Percentiles rank a stretch among this genome's conserved stretches.
phyloP scores from a whole-genome alignment of 2,888 invertebrate species.

The Cheilosia vulpina region DNA sequence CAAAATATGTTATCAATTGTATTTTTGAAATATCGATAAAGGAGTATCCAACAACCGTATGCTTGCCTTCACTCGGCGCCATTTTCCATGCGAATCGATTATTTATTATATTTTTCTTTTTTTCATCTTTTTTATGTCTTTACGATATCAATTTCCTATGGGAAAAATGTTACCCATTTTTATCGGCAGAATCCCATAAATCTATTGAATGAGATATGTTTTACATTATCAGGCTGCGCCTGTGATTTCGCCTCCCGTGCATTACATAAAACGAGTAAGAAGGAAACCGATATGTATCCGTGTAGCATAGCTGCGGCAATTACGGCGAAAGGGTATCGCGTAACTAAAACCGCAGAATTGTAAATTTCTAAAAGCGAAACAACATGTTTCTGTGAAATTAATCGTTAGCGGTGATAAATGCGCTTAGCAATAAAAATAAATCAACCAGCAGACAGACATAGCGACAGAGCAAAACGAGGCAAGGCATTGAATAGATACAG shows the following conservation, averaged over 20 bases:
- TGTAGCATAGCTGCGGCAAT: conserved; percentile 45
- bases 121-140: conserved; percentile 28
- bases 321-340: conserved; percentile 54
- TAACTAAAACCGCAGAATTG: conserved; percentile 62
- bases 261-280: conserved; percentile 14
- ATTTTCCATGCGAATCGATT: conserved; percentile 40
- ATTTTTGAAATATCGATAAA: background rate
- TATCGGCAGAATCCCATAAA: conserved; percentile 61
- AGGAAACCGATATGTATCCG: conserved; percentile 12
- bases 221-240: conserved; percentile 34
- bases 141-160: conserved; percentile 62
- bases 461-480: background rate
- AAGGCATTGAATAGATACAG: too few species aligned
- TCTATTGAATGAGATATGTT: conserved; percentile 69
- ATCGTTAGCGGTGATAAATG: conserved; percentile 68
- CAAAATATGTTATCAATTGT: background rate
- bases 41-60: background rate
- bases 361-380: conserved; percentile 52
- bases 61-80: background rate
- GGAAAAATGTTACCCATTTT: conserved; percentile 46
- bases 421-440: conserved; percentile 54
- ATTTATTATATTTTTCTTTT: conserved; percentile 18
- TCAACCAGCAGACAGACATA: conserved; percentile 30
- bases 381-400: conserved; percentile 68
- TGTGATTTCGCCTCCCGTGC: conserved; percentile 1